Evolutionary conservation across 1,140 invertebrate species (phyloP), one percentile per base, ranked within the genome.

Genomic region (Heliconius congener): DNA sequence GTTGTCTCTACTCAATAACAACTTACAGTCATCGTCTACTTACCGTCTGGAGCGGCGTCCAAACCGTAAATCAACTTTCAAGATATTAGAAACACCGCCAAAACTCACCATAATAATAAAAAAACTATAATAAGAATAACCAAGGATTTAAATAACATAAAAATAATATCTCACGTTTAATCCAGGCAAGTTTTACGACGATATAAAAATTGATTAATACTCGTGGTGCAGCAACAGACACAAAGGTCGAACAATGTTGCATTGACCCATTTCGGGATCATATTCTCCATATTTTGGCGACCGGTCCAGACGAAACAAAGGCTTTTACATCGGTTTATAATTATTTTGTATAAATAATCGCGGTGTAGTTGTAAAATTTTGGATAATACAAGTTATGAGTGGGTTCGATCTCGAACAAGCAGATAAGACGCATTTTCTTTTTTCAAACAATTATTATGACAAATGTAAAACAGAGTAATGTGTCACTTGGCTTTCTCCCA

Each of bases 121-220:
- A 46, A 46, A 91, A 91, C 30, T 2, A 30, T 23, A 23, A 88
- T 30, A 0, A 16, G 13, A 66, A 66, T 16, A 89, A 89, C 83
- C 84, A 83, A 84, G 88, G 90, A 93, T 93, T 88, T 90, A 92
- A 93, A 92, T 89, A 84, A 83, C 90, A 90, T 93, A 92, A 93
- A 93, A 90, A 66, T 66, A 66, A 66, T 66, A 66, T 66, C 27
- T 66, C 27, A 3, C 27, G 60, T 88, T 90, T 94, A 93, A 92
- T 94, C 88, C 90, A 86, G 84, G 78, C 84, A 81, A 85, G 87
- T 88, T 93, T 92, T 92, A 94, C 89, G 92, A 91, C 82, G 87
- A 75, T 87, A 85, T 94, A 90, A 92, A 93, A 90, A 46, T 94
- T 94, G 91, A 94, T 94, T 94, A 94, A 93, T 91, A 89, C 87